phyloP scores from a whole-genome alignment of 2,113 vertebrate species.

The Pontoporia blainvillei region DNA sequence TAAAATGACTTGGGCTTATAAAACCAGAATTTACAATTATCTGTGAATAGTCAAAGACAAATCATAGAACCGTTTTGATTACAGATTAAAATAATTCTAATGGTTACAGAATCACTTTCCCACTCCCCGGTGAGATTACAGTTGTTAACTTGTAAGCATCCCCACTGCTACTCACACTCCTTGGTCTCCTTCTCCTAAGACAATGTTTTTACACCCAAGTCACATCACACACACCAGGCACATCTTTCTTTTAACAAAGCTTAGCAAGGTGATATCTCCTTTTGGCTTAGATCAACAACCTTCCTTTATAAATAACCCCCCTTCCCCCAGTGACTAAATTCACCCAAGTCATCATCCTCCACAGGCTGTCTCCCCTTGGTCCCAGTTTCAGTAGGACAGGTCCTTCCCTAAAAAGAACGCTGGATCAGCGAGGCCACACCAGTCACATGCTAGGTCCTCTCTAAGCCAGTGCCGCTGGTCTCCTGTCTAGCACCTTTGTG shows the following conservation, averaged over 20 bases:
- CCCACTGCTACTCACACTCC: neutral
- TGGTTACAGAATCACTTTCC: conserved; percentile 49
- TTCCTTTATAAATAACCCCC: neutral
- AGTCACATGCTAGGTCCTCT: neutral
- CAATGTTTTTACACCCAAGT: neutral
- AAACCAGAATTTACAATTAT: conserved; percentile 66
- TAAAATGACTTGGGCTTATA: conserved; percentile 74
- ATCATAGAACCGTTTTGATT: conserved; percentile 62
- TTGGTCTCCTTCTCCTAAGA: neutral
- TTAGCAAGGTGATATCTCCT: neutral
- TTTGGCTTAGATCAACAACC: neutral
- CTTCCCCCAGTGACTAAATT: neutral
- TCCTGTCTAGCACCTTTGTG: conserved; percentile 1
- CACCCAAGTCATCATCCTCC: neutral
- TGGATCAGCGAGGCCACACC: neutral
- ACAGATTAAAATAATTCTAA: conserved; percentile 61
- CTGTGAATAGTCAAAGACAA: conserved; percentile 62
- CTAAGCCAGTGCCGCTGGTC: neutral
- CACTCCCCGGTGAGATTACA: conserved; percentile 49
- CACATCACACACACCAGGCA: neutral
- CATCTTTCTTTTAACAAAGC: neutral
- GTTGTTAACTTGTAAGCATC: neutral
- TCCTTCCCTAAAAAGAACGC: neutral
- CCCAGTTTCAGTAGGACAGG: conserved; percentile 12
- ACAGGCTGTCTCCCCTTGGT: neutral